Conservation (phyloP, 2,113 vertebrate genomes). For the Thalassarche chlororhynchos region DNA sequence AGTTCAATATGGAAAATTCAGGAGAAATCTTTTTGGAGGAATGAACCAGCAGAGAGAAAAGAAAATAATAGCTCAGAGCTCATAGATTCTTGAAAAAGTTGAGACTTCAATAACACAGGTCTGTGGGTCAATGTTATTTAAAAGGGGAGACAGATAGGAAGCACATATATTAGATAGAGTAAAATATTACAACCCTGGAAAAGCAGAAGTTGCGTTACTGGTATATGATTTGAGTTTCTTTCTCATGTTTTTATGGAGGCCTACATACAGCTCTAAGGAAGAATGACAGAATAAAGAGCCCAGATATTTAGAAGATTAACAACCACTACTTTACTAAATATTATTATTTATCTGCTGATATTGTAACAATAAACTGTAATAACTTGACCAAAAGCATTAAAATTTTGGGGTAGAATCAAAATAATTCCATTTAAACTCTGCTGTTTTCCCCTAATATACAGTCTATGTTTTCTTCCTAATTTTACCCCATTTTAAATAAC, state of each 20-base stretch:
- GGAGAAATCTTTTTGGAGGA: background rate
- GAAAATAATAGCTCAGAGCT: background rate
- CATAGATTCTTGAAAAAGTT: background rate
- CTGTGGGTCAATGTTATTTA: accelerated
- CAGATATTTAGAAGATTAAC: background rate
- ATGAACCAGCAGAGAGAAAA: background rate
- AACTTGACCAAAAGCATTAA: background rate
- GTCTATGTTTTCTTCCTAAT: background rate
- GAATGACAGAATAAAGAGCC: background rate
- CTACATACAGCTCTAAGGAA: accelerated
- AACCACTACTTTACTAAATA: accelerated
- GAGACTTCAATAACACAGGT: background rate
- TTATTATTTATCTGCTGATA: background rate
- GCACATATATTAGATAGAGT: accelerated
- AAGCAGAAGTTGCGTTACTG: background rate
- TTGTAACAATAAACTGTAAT: background rate
- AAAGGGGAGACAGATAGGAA: background rate
- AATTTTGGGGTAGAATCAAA: background rate
- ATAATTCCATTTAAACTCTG: background rate
- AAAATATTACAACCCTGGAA: background rate
- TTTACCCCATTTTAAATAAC: background rate
- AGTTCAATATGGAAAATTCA: background rate
- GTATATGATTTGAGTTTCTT: background rate
- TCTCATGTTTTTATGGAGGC: background rate
- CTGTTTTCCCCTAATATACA: background rate